phyloP scores from a whole-genome alignment of 2,888 invertebrate species.

The Perithous albicinctus region DNA sequence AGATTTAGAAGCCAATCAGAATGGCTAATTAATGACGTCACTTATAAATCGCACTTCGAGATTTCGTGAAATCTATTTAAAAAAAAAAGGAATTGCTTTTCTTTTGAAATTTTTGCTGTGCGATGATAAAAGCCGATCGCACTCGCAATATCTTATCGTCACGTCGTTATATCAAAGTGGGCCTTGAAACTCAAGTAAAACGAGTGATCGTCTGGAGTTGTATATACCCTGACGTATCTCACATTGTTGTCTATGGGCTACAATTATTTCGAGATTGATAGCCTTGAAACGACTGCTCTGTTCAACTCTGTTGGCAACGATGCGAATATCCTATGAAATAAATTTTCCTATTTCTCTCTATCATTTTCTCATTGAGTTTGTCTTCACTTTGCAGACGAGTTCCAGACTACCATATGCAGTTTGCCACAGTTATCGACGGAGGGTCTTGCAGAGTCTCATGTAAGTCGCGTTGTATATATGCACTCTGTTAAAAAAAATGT shows the following conservation, averaged over 20 bases:
- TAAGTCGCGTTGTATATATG: not conserved
- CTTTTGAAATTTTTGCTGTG: not conserved
- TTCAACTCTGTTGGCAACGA: not conserved
- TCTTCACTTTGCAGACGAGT: not conserved
- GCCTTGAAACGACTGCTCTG: not conserved
- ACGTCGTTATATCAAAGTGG: not conserved
- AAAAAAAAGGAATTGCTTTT: too few relatives aligned
- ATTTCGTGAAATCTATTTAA: too few relatives aligned
- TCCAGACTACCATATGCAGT: not conserved
- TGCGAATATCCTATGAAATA: not conserved
- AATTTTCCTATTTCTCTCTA: not conserved
- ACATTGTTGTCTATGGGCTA: not conserved
- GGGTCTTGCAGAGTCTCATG: not conserved
- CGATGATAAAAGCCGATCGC: not conserved
- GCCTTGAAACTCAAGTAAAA: not conserved
- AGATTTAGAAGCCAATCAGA: too few relatives aligned
- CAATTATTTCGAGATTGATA: constrained; percentile 31
- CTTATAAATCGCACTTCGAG: too few relatives aligned
- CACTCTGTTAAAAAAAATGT: too few relatives aligned
- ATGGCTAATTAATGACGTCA: too few relatives aligned
- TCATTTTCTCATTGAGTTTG: constrained; percentile 6
- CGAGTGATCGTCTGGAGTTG: not conserved
- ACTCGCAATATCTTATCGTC: constrained; percentile 12
- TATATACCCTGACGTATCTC: not conserved
- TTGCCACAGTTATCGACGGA: not conserved